Percentiles rank a stretch among this genome's conserved stretches.
These are phyloP conservation scores for Carcina quercana DNA, from an alignment of 2,888 invertebrate species.

Conservation along the genomic window DNA sequence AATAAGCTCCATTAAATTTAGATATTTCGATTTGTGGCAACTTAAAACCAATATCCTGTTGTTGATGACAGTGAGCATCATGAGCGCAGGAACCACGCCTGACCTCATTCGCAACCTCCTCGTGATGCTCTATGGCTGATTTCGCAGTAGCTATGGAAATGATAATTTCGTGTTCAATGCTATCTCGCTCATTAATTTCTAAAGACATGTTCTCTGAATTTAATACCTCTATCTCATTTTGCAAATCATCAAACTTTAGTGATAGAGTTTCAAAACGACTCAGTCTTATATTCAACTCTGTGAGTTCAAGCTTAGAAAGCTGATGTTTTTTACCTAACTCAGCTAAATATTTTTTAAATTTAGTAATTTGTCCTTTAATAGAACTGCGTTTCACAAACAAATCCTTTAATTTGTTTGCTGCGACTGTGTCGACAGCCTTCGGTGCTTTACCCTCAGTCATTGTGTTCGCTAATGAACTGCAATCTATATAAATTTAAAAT, in stretches of 20 bases:
- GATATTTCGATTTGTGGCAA: slow-evolving; percentile 19
- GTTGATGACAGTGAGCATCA: slow-evolving; percentile 6
- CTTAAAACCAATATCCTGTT: slow-evolving; percentile 11
- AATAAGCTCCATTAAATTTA: slow-evolving; percentile 20
- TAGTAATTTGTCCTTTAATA: slow-evolving; percentile 7
- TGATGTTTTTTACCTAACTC: neutral
- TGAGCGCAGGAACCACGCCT: neutral
- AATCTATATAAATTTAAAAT: too few species aligned
- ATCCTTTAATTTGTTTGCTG: too few species aligned
- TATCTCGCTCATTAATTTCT: slow-evolving; percentile 16
- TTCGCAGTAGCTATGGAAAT: slow-evolving; percentile 15
- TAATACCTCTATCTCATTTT: slow-evolving; percentile 14
- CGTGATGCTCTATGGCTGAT: slow-evolving; percentile 8
- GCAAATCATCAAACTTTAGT: slow-evolving; percentile 12
- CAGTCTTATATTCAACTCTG: slow-evolving; percentile 6
- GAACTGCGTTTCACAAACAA: slow-evolving; percentile 5
- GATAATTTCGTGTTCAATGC: slow-evolving; percentile 12
- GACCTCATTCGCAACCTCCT: neutral
- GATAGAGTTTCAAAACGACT: slow-evolving; percentile 11
- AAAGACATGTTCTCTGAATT: slow-evolving; percentile 4
- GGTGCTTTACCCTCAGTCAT: too few species aligned
- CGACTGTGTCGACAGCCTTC: too few species aligned
- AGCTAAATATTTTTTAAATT: slow-evolving; percentile 6
- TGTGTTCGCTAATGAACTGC: too few species aligned
- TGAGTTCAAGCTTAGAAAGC: slow-evolving; percentile 1